Evolutionary conservation across 2,113 vertebrate species (phyloP).

Genomic region (Semicossyphus pulcher): DNA sequence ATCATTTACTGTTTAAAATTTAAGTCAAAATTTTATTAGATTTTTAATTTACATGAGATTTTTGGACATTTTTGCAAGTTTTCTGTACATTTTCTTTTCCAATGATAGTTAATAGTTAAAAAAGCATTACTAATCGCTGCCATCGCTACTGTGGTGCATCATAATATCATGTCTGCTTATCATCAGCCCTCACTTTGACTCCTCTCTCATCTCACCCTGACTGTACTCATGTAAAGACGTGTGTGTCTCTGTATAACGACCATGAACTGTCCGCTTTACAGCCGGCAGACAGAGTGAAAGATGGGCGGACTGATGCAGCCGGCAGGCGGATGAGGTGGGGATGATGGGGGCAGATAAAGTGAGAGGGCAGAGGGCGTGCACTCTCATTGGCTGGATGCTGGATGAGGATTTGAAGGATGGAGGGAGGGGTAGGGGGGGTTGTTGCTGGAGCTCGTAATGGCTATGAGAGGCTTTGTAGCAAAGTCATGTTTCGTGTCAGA

Average conservation of each 20-base stretch:
- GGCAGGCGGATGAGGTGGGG: constrained; percentile 8
- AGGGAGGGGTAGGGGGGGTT: constrained; percentile 5
- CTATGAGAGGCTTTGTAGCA: constrained; percentile 63
- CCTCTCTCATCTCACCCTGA: constrained; percentile 5
- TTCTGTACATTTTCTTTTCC: no score
- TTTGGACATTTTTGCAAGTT: no score
- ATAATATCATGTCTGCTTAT: background rate
- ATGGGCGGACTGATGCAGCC: constrained; percentile 15
- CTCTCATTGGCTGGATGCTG: constrained; percentile 65
- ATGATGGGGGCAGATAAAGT: constrained; percentile 49
- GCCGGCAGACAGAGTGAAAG: background rate
- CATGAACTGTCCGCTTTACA: constrained; percentile 31
- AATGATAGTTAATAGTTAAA: no score
- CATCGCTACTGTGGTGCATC: background rate
- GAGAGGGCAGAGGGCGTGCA: constrained; percentile 43
- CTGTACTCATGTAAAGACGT: constrained; percentile 31
- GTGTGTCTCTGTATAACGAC: constrained; percentile 21
- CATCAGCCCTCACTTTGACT: background rate
- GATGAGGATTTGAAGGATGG: constrained; percentile 16
- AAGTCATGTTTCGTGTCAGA: constrained; percentile 76
- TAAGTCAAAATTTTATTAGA: no score
- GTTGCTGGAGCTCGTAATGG: constrained; percentile 27
- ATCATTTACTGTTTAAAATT: no score
- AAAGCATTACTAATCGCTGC: no score
- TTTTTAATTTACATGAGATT: no score